phyloP scores from a whole-genome alignment of 2,888 invertebrate genomes.

The Yponomeuta sedellus region DNA sequence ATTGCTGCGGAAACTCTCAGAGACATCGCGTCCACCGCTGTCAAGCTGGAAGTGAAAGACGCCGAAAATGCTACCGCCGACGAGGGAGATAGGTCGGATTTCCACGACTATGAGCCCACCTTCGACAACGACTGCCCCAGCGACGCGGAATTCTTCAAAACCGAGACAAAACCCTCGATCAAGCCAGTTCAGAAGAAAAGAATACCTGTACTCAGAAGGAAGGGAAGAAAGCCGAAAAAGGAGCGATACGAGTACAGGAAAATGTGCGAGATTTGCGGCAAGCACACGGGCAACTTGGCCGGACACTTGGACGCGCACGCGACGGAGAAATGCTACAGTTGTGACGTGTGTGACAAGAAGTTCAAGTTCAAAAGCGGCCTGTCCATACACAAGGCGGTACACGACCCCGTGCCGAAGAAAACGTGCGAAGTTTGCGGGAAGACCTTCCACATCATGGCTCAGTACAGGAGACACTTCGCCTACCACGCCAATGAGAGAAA shows the following conservation, averaged over 20 bases:
- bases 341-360: conserved; percentile 64
- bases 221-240: conserved; percentile 35
- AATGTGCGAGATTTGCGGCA: conserved; percentile 68
- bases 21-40: neutral
- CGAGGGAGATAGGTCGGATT: conserved; percentile 31
- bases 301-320: conserved; percentile 66
- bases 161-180: conserved; percentile 26
- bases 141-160: conserved; percentile 23
- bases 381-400: conserved; percentile 60
- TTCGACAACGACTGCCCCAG: conserved; percentile 17
- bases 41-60: conserved; percentile 6
- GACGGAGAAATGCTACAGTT: conserved; percentile 53
- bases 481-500: conserved; percentile 74
- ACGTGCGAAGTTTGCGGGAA: conserved; percentile 73
- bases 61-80: conserved; percentile 24
- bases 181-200: conserved; percentile 27
- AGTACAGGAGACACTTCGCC: conserved; percentile 67
- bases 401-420: conserved; percentile 64
- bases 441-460: conserved; percentile 67
- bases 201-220: conserved; percentile 23
- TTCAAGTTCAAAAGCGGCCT: conserved; percentile 70
- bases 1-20: neutral
- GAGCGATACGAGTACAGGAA: conserved; percentile 64
- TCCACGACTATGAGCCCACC: conserved; percentile 26
- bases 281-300: conserved; percentile 54